phyloP scores from a whole-genome alignment of 2,797 vertebrate genomes.

The Tachyglossus aculeatus region DNA sequence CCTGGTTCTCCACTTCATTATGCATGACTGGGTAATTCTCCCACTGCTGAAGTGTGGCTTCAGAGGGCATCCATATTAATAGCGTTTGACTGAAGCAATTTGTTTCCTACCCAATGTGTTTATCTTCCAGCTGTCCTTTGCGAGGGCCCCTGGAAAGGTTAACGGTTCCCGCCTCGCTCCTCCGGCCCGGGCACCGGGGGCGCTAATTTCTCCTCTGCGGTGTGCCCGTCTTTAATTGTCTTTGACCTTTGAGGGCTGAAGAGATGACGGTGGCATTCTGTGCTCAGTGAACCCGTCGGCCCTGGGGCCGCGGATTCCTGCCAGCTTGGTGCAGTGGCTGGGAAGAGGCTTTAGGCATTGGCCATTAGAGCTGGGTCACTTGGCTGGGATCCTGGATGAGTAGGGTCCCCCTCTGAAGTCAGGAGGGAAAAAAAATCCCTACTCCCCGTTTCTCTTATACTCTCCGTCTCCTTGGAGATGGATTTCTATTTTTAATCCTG shows the following conservation, averaged over 20 bases:
- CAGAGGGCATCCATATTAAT: slow-evolving; percentile 54
- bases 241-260: slow-evolving; percentile 22
- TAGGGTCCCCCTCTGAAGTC: neutral
- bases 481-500: neutral
- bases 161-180: slow-evolving; percentile 54
- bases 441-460: neutral
- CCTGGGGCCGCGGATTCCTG: no score
- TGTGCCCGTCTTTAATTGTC: slow-evolving; percentile 36
- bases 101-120: slow-evolving; percentile 59
- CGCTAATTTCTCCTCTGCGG: slow-evolving; percentile 38
- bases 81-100: slow-evolving; percentile 57
- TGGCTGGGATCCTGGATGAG: neutral
- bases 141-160: slow-evolving; percentile 55
- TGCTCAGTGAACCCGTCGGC: no score
- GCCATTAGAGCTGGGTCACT: neutral
- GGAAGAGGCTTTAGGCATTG: no score
- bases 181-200: slow-evolving; percentile 50
- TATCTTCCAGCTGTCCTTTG: slow-evolving; percentile 47
- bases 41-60: slow-evolving; percentile 63
- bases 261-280: slow-evolving; percentile 37
- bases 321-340: no score
- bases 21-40: slow-evolving; percentile 61
- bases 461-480: neutral
- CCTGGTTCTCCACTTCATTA: slow-evolving; percentile 62
- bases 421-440: neutral